Base-by-base conservation (phyloP, 2,797 vertebrate genomes). In the Chelmon rostratus region DNA sequence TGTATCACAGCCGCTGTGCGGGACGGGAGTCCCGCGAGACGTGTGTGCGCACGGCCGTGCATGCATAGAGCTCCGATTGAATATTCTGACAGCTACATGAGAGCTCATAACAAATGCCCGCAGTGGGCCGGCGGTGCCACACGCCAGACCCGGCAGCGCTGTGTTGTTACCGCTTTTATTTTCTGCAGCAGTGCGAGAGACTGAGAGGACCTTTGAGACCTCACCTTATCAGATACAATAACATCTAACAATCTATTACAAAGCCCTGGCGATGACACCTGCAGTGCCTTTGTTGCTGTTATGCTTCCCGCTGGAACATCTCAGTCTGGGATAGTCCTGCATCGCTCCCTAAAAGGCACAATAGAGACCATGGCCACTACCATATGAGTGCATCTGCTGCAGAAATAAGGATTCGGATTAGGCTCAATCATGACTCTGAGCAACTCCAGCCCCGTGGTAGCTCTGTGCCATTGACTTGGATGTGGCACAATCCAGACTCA, bases 301-400 rank as follows among this genome's bases (percentile, higher is more conserved):
- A 63, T n/a, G 49, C 50, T 57, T 15, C 50, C 37, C 52, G 18
- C 73, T 68, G 53, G 53, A 73, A 23, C 74, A 68, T 61, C 72
- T 86, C 70, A 25, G 70, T 35, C 10, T 70, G 67, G 91, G 85
- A 81, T 69, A 70, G 83, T 88, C 87, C 82, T 70, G 82, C 79
- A 68, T 63, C 5, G 58, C 50, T 84, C 81, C 85, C 82, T 78
- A 44, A 52, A 33, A 76, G 74, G 82, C 77, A 71, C 72, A 58
- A 18, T 72, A 50, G 67, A 89, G 88, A 86, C 88, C 85, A 86
- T 66, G 82, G 84, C 88, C 76, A 88, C 72, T 68, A 66, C 86
- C 83, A 79, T 86, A 72, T 91, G 84, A 90, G 82, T 88, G 87
- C 90, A 89, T 84, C 82, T 89, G 88, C 81, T 89, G 89, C 84